Percentiles rank a stretch among this genome's conserved stretches.
phyloP scores from a whole-genome alignment of 1,140 invertebrate species.

The Piezodorus guildinii region DNA sequence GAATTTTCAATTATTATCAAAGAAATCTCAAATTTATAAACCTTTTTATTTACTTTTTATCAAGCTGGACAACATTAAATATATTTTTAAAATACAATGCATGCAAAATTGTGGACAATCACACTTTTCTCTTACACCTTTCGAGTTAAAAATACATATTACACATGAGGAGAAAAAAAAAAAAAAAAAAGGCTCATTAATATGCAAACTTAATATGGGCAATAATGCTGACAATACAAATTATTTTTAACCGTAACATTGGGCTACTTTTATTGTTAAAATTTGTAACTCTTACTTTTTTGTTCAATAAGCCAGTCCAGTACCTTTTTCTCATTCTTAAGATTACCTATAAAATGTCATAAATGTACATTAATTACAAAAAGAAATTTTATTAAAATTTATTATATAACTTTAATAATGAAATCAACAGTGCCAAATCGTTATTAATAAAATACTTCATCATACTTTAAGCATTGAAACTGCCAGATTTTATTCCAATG shows the following conservation, averaged over 20 bases:
- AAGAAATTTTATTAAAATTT: neutral
- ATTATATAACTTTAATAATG: too few relatives aligned
- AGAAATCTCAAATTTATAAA: too few relatives aligned
- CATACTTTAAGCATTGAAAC: too few relatives aligned
- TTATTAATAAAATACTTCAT: too few relatives aligned
- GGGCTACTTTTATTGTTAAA: neutral
- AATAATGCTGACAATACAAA: conserved; percentile 1
- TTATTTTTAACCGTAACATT: conserved; percentile 1
- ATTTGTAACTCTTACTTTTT: conserved; percentile 63
- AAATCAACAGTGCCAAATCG: too few relatives aligned
- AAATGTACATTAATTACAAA: conserved; percentile 18
- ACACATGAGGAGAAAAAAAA: neutral
- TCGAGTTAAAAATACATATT: too few relatives aligned
- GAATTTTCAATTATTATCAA: too few relatives aligned
- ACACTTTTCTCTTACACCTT: neutral
- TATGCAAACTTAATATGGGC: neutral
- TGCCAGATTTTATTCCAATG: too few relatives aligned
- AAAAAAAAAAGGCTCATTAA: neutral
- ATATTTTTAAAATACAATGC: neutral
- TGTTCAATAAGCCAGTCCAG: conserved; percentile 89
- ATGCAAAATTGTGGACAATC: conserved; percentile 1
- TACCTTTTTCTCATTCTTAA: conserved; percentile 89
- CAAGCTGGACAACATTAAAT: neutral
- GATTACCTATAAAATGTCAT: conserved; percentile 68
- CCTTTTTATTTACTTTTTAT: too few relatives aligned